Conservation (phyloP, 2,113 vertebrate genomes). For the Syngnathus typhle region DNA sequence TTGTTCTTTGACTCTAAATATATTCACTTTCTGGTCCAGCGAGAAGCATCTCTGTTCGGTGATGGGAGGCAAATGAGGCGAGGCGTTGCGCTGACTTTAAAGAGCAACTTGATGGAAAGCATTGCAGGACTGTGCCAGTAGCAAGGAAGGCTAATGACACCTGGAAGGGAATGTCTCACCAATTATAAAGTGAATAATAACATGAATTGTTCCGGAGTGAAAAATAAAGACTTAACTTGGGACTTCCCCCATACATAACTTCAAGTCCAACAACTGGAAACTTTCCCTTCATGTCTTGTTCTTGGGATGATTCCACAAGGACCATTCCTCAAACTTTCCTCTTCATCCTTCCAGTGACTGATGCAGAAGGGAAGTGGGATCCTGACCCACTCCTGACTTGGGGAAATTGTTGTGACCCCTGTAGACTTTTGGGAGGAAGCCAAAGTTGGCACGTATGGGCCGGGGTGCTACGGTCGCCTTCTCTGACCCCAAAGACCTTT, state of each 20-base stretch:
- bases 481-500: constrained; percentile 57
- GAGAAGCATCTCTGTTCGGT: constrained; percentile 39
- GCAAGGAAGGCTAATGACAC: constrained; percentile 49
- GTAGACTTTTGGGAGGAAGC: constrained; percentile 64
- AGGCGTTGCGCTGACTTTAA: constrained; percentile 42
- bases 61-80: constrained; percentile 42
- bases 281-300: constrained; percentile 29
- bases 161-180: constrained; percentile 42
- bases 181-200: constrained; percentile 53
- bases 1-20: constrained; percentile 46
- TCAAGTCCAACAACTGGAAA: constrained; percentile 32
- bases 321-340: constrained; percentile 37
- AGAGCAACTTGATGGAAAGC: constrained; percentile 45
- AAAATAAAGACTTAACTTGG: constrained; percentile 31
- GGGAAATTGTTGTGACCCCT: constrained; percentile 74
- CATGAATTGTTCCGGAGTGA: constrained; percentile 32
- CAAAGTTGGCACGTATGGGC: constrained; percentile 53
- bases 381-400: constrained; percentile 63
- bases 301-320: constrained; percentile 59
- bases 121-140: constrained; percentile 31
- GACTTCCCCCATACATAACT: constrained; percentile 29
- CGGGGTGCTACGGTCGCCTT: constrained; percentile 42
- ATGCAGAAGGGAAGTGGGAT: constrained; percentile 64
- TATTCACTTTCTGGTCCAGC: constrained; percentile 43
- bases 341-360: constrained; percentile 64